phyloP scores from a whole-genome alignment of 1,140 invertebrate genomes.

The Lithobius niger region DNA sequence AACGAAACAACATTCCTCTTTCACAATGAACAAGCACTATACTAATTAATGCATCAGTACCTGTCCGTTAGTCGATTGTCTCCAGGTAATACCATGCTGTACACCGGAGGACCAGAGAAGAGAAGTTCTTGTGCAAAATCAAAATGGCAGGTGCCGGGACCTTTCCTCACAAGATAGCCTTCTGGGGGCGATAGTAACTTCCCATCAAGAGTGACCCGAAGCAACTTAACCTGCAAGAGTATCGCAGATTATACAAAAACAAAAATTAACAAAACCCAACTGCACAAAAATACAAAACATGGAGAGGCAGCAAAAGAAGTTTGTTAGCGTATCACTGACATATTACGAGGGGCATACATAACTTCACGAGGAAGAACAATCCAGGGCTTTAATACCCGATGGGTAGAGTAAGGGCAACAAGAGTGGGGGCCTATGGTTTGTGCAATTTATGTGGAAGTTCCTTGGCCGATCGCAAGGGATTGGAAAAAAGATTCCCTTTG shows the following conservation, averaged over 20 bases:
- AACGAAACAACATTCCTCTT: neutral
- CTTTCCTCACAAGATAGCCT: conserved; percentile 45
- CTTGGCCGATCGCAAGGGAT: too few species aligned
- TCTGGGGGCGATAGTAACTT: conserved; percentile 30
- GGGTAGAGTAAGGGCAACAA: too few species aligned
- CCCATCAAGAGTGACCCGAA: conserved; percentile 30
- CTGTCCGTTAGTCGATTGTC: neutral
- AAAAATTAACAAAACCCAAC: neutral
- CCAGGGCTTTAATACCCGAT: too few species aligned
- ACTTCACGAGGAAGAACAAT: too few species aligned
- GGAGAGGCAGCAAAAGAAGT: neutral
- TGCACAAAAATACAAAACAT: neutral
- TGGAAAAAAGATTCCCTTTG: too few species aligned
- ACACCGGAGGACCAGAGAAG: conserved; percentile 24
- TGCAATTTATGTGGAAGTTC: too few species aligned
- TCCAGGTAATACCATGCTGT: neutral
- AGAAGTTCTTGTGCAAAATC: conserved; percentile 54
- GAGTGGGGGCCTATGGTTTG: too few species aligned
- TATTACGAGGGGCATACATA: neutral
- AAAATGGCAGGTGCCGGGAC: conserved; percentile 54
- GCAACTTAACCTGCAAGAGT: conserved; percentile 26
- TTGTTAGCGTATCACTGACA: neutral
- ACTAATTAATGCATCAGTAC: neutral
- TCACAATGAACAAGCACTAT: neutral
- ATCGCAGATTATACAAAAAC: neutral